Conservation (phyloP, 2,888 invertebrate genomes). For the Drosophila prostipennis region DNA sequence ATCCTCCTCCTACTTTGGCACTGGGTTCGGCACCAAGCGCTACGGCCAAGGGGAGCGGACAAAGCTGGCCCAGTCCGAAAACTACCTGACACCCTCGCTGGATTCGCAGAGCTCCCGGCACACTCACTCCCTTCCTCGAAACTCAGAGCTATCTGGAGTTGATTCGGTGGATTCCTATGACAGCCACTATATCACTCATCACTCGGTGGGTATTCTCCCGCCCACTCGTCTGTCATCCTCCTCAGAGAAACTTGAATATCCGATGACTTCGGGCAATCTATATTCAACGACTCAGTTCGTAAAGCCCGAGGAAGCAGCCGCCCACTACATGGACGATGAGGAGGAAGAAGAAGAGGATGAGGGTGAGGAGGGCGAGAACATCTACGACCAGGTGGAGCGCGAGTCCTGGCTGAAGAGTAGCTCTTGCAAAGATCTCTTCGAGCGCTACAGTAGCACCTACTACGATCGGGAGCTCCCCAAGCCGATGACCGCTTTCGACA, state of each 20-base stretch:
- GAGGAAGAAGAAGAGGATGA: conserved; percentile 70
- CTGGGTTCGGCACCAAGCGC: conserved; percentile 79
- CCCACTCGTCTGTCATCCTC: conserved; percentile 56
- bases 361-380: conserved; percentile 78
- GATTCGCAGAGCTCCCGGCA: conserved; percentile 83
- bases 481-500: conserved; percentile 84
- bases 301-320: conserved; percentile 67
- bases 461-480: conserved; percentile 86
- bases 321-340: conserved; percentile 75
- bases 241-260: conserved; percentile 86
- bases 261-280: conserved; percentile 86
- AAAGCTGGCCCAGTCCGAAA: conserved; percentile 81
- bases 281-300: conserved; percentile 85
- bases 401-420: conserved; percentile 90
- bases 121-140: conserved; percentile 83
- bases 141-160: conserved; percentile 83
- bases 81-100: conserved; percentile 81
- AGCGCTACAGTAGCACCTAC: conserved; percentile 86
- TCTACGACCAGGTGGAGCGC: conserved; percentile 83
- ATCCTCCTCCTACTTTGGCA: conserved; percentile 83
- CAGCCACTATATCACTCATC: conserved; percentile 83
- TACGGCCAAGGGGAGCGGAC: conserved; percentile 69
- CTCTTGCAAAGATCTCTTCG: conserved; percentile 92
- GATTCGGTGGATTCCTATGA: conserved; percentile 84
- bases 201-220: conserved; percentile 72